Base-by-base conservation (phyloP, 2,888 invertebrate species). In the Galerucella pusilla region DNA sequence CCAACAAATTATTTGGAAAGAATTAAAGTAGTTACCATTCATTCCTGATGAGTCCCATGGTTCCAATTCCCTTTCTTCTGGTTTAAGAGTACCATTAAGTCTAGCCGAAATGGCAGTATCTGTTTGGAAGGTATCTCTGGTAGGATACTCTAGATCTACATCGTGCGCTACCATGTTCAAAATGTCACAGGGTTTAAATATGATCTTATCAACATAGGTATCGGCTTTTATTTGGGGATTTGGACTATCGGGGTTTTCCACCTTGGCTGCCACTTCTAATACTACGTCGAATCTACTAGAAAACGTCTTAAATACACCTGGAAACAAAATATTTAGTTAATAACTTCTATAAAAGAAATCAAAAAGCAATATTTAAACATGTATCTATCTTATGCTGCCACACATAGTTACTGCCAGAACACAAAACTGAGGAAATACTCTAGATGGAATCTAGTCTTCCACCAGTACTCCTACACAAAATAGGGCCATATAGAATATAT, bases 111-210 rank as follows among this genome's bases (percentile, higher is more conserved):
- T 97, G 79, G 94, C 95, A 78, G 93, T 92, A 86, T 97, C 97
- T 14, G 96, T 97, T 88, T 94, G 94, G 87, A 97, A 97, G 70
- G 93, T 92, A 89, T 96, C 96, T 86, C 93, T 93, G 52, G 94
- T 94, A 77, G 97, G 96, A 89, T 94, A 97, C 83, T 96, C 96
- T 82, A 96, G 89, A 88, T 97, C 97, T 46, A 96, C 94, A 88
- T 97, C 94, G 87, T 91, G 91, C 65, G 94, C 94, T 79, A 92
- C 91, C 87, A 97, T 93, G 85, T 92, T 93, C 78, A 97, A 93
- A 85, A 97, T 93, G 88, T 97, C 96, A 84, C 92, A 91, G 70
- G 93, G 91, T 84, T 94, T 94, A 88, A 97, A 96, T 85, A 97
- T 94, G 81, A 96, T 88, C 88, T 93, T 94, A 82, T 95, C 94